A percentile compares a stretch with the other conserved stretches of the same genome.
Evolutionary conservation across 2,888 invertebrate genomes (phyloP).

Genomic region (Noctua fimbriata): DNA sequence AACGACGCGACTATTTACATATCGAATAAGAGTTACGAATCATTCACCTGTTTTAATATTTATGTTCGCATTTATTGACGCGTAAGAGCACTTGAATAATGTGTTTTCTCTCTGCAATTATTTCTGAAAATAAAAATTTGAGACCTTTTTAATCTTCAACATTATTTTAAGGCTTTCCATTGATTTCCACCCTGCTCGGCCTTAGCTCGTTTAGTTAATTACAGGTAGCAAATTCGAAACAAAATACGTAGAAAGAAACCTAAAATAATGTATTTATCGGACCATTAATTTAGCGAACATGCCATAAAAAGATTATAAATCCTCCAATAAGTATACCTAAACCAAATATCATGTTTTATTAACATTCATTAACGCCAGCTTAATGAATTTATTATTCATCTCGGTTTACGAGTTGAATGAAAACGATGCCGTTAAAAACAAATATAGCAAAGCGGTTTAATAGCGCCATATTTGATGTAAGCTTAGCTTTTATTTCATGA

Average conservation of each 20-base stretch:
- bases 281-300: conserved; percentile 22
- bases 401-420: conserved; percentile 56
- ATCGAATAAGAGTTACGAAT: conserved; percentile 34
- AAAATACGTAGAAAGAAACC: neutral
- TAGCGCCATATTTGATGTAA: conserved; percentile 61
- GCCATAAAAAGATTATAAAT: conserved; percentile 30
- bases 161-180: neutral
- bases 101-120: neutral
- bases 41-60: conserved; percentile 22
- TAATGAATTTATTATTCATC: conserved; percentile 64
- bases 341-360: conserved; percentile 50
- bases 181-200: too few relatives aligned
- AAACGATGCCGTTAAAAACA: conserved; percentile 58
- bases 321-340: conserved; percentile 1
- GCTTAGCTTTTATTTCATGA: conserved; percentile 73
- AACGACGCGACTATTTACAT: conserved; percentile 29
- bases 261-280: neutral
- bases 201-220: neutral
- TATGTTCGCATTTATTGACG: conserved; percentile 16
- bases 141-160: neutral
- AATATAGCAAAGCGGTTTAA: conserved; percentile 58
- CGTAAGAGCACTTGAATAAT: neutral
- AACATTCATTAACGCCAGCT: conserved; percentile 53
- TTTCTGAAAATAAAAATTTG: neutral
- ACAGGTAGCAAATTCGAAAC: neutral